Conservation (phyloP, 1,140 invertebrate species). For the Scaptomyza hsui region DNA sequence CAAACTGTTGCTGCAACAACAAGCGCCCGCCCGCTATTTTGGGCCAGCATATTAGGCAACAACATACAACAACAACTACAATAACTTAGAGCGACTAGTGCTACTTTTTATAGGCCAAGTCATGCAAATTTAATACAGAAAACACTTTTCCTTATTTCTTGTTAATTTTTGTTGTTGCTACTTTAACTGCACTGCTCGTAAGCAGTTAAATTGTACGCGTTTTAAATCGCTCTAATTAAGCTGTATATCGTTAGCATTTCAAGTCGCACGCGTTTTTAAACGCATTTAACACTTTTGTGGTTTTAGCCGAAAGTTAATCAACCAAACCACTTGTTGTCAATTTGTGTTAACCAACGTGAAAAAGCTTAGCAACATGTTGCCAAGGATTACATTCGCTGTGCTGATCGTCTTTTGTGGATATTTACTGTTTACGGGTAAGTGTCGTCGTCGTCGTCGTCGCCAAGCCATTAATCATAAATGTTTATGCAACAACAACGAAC, state of each 20-base stretch:
- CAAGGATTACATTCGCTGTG: slow-evolving; percentile 69
- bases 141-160: slow-evolving; percentile 40
- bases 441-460: not conserved
- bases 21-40: slow-evolving; percentile 72
- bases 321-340: not conserved
- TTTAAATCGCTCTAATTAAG: slow-evolving; percentile 19
- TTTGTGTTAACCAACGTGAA: too few relatives aligned
- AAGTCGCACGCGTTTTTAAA: slow-evolving; percentile 8
- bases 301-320: slow-evolving; percentile 33
- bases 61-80: slow-evolving; percentile 34
- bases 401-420: slow-evolving; percentile 79
- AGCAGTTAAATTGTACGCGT: slow-evolving; percentile 35
- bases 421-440: slow-evolving; percentile 72
- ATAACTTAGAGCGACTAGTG: slow-evolving; percentile 13
- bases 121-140: slow-evolving; percentile 67
- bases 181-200: slow-evolving; percentile 50
- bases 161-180: slow-evolving; percentile 24
- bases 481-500: slow-evolving; percentile 50
- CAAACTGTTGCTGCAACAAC: slow-evolving; percentile 30
- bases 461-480: slow-evolving; percentile 51
- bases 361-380: slow-evolving; percentile 69
- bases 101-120: slow-evolving; percentile 62
- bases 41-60: slow-evolving; percentile 65
- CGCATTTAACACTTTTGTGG: too few relatives aligned
- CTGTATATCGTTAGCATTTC: slow-evolving; percentile 10